These are phyloP conservation scores for Glaucomys volans DNA, from an alignment of 2,113 vertebrate genomes.

Conservation along the genomic window DNA sequence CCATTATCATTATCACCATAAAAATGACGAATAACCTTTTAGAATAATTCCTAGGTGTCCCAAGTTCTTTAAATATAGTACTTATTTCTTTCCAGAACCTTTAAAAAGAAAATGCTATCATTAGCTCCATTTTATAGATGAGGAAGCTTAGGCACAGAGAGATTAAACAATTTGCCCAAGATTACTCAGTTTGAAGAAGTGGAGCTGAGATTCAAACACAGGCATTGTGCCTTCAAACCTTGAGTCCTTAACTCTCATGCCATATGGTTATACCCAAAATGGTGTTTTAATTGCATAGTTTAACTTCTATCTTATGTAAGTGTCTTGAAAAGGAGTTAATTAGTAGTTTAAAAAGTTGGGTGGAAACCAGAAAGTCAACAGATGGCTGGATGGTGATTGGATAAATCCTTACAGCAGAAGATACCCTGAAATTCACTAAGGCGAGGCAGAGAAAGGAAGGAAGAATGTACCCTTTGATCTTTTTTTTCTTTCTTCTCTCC, in stretches of 20 bases:
- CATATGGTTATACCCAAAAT: slow-evolving; percentile 61
- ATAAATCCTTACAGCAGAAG: slow-evolving; percentile 41
- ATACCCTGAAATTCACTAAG: neutral
- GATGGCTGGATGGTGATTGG: slow-evolving; percentile 56
- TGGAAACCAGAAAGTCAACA: slow-evolving; percentile 51
- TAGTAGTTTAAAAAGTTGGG: slow-evolving; percentile 68
- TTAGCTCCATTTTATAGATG: slow-evolving; percentile 7
- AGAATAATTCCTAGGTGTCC: neutral
- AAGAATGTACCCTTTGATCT: neutral
- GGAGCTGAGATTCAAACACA: neutral
- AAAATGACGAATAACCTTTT: neutral
- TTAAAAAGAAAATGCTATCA: slow-evolving; percentile 9
- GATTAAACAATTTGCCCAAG: neutral
- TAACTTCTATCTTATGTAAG: slow-evolving; percentile 63
- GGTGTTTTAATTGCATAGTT: slow-evolving; percentile 69
- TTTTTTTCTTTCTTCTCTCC: neutral
- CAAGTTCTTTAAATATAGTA: neutral
- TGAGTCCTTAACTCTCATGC: neutral
- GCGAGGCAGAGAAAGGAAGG: neutral
- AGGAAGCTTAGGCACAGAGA: neutral
- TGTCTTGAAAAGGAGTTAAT: slow-evolving; percentile 73
- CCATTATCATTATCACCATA: neutral
- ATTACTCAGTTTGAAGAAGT: slow-evolving; percentile 15
- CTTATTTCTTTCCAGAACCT: neutral
- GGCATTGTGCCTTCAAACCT: slow-evolving; percentile 39